Evolutionary conservation across 2,797 vertebrate genomes (phyloP).

Genomic region (Philypnodon macrostomus): DNA sequence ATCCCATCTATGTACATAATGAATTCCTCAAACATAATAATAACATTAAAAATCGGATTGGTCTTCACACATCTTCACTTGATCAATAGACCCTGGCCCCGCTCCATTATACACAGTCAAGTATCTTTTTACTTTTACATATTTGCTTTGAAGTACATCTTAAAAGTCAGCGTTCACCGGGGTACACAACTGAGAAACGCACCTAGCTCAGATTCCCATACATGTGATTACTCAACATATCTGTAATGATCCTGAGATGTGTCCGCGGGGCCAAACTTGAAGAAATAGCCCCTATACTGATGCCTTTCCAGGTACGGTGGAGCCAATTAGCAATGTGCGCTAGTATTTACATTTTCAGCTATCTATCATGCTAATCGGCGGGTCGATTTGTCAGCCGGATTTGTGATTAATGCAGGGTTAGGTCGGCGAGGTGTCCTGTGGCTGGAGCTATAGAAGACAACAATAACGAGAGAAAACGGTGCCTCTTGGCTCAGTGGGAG

Average conservation of each 20-base stretch:
- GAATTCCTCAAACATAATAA: no score
- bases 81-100: constrained; percentile 73
- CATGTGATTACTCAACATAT: constrained; percentile 48
- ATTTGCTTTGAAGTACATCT: constrained; percentile 18
- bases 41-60: no score
- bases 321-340: constrained; percentile 88
- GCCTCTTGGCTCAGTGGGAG: constrained; percentile 40
- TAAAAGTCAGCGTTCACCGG: constrained; percentile 32
- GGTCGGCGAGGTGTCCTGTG: constrained; percentile 46
- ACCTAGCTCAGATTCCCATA: constrained; percentile 32
- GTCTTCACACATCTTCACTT: constrained; percentile 31
- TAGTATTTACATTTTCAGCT: constrained; percentile 92
- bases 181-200: constrained; percentile 23
- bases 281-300: constrained; percentile 60
- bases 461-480: constrained; percentile 39
- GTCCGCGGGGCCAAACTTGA: constrained; percentile 29
- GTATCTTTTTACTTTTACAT: constrained; percentile 17
- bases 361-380: constrained; percentile 88
- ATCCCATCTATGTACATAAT: no score
- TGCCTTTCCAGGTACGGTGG: constrained; percentile 83
- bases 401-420: constrained; percentile 58
- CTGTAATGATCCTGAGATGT: constrained; percentile 42
- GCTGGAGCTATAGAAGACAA: constrained; percentile 46
- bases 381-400: constrained; percentile 85
- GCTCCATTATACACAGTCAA: constrained; percentile 62